phyloP scores from a whole-genome alignment of 2,113 vertebrate species.

The Chelonoidis abingdonii region DNA sequence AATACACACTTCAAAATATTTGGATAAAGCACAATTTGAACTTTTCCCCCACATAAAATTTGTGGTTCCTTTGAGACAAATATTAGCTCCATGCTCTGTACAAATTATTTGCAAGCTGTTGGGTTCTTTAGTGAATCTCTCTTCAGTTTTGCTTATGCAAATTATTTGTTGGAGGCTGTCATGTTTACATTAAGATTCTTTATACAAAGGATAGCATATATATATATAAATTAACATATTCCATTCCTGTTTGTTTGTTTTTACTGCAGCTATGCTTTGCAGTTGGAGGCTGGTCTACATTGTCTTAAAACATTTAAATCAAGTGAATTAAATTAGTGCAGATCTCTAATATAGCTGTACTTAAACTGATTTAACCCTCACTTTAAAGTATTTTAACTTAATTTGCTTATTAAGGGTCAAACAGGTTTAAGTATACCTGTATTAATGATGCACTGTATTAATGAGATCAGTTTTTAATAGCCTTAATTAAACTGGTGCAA shows the following conservation, averaged over 20 bases:
- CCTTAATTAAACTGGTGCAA: background rate
- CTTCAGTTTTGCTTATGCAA: background rate
- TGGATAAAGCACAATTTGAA: background rate
- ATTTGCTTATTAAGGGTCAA: background rate
- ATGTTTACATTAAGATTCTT: background rate
- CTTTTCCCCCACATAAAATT: background rate
- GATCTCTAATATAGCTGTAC: background rate
- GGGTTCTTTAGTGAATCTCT: background rate
- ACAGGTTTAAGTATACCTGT: background rate
- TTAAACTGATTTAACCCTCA: background rate
- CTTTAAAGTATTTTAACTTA: background rate
- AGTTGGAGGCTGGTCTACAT: background rate
- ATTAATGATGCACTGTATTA: background rate
- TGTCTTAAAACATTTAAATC: background rate
- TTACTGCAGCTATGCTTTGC: background rate
- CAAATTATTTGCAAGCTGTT: background rate
- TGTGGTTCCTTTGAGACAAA: background rate
- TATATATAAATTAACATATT: background rate
- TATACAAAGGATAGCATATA: background rate
- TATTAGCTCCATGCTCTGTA: background rate
- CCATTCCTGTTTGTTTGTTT: background rate
- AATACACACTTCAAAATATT: background rate
- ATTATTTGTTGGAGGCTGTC: background rate
- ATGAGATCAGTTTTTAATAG: background rate
- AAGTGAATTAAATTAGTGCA: background rate